These are phyloP conservation scores for Agraylea sexmaculata DNA, from an alignment of 1,140 invertebrate species.

Conservation along the genomic window DNA sequence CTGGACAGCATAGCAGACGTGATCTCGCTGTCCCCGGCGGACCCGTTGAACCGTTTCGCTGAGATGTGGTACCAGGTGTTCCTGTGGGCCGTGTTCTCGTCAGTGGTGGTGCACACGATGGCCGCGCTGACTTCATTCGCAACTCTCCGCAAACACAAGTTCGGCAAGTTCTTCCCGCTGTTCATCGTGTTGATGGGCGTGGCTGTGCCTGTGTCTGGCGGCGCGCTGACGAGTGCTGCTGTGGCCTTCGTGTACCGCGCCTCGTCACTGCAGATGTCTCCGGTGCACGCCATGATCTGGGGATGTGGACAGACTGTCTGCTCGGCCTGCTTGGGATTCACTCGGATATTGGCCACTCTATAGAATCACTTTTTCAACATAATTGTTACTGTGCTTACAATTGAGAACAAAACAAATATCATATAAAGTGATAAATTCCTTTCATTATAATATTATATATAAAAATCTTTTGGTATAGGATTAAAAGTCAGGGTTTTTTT, in stretches of 20 bases:
- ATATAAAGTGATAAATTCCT: too few relatives aligned
- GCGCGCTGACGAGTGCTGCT: slow-evolving; percentile 82
- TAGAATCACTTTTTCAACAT: too few relatives aligned
- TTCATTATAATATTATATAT: too few relatives aligned
- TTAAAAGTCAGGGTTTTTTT: too few relatives aligned
- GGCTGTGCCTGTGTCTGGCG: slow-evolving; percentile 71
- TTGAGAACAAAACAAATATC: too few relatives aligned
- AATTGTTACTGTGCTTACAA: too few relatives aligned
- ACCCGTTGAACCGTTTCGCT: slow-evolving; percentile 52
- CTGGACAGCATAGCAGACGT: slow-evolving; percentile 52
- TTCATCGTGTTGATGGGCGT: slow-evolving; percentile 81
- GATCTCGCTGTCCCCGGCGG: slow-evolving; percentile 45
- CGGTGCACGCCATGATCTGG: slow-evolving; percentile 84
- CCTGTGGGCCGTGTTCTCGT: slow-evolving; percentile 87
- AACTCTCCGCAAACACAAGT: slow-evolving; percentile 82
- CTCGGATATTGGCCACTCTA: slow-evolving; percentile 83
- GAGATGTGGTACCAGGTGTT: slow-evolving; percentile 96
- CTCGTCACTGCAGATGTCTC: slow-evolving; percentile 76
- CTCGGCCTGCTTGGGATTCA: slow-evolving; percentile 79
- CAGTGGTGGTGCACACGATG: slow-evolving; percentile 80
- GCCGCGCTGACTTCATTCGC: slow-evolving; percentile 83
- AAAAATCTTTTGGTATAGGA: too few relatives aligned
- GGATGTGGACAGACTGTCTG: slow-evolving; percentile 86
- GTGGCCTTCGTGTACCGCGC: slow-evolving; percentile 87
- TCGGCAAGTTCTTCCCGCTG: slow-evolving; percentile 85